A percentile compares a stretch with the other conserved stretches of the same genome.
Conservation (phyloP, 2,797 vertebrate species). For the Alfaro cultratus region DNA sequence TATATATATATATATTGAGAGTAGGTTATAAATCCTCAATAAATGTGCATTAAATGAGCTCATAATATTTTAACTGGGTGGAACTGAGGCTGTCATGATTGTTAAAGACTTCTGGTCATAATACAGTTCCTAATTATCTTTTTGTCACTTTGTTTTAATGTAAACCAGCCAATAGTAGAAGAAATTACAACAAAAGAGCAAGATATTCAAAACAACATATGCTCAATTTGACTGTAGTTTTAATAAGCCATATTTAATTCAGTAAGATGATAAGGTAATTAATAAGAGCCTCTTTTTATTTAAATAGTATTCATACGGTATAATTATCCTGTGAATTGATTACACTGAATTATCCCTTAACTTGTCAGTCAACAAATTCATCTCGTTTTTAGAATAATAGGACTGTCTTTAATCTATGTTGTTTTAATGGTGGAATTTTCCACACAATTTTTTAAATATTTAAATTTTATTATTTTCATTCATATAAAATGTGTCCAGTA, state of each 20-base stretch:
- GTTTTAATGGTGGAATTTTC: not conserved
- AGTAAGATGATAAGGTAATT: not conserved
- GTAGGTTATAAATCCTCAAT: not conserved
- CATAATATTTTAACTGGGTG: not conserved
- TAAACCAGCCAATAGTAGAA: not conserved
- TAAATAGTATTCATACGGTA: not conserved
- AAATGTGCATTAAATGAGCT: not conserved
- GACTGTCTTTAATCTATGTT: conserved; percentile 21
- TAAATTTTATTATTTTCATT: not conserved
- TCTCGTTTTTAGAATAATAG: not conserved
- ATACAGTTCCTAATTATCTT: not conserved
- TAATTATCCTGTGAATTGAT: not conserved
- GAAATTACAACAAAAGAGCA: not conserved
- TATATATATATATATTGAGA: no score
- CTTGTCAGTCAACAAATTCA: conserved; percentile 8
- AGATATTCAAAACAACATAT: not conserved
- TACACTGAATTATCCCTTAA: not conserved
- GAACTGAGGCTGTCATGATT: not conserved
- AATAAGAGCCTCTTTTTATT: not conserved
- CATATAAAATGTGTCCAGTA: not conserved
- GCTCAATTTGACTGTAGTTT: not conserved
- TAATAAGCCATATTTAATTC: not conserved
- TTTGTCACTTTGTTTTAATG: not conserved
- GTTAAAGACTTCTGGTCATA: not conserved
- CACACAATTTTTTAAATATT: not conserved